phyloP scores from a whole-genome alignment of 2,113 vertebrate genomes.

The Speoplatyrhinus poulsoni region DNA sequence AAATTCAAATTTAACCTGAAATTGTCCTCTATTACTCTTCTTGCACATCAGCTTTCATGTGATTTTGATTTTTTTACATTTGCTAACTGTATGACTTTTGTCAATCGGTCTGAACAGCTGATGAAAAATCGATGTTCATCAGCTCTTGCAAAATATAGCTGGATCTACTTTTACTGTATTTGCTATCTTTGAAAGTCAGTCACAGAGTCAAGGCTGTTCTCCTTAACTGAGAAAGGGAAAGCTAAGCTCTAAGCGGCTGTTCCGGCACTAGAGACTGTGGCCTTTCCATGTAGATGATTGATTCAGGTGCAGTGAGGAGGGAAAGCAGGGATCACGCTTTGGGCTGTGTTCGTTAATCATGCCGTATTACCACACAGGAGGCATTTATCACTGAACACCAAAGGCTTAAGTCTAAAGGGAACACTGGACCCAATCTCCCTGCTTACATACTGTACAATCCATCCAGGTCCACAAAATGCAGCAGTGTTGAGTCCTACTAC shows the following conservation, averaged over 20 bases:
- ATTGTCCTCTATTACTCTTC: too few relatives aligned
- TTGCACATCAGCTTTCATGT: too few relatives aligned
- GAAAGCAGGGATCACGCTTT: slow-evolving; percentile 61
- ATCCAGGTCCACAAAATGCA: slow-evolving; percentile 64
- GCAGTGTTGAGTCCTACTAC: slow-evolving; percentile 43
- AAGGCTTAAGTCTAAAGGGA: slow-evolving; percentile 69
- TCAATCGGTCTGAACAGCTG: background rate
- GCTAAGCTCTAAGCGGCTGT: slow-evolving; percentile 50
- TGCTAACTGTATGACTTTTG: background rate
- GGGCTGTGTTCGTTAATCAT: slow-evolving; percentile 76
- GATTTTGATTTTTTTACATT: too few relatives aligned
- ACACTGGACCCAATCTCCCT: slow-evolving; percentile 69
- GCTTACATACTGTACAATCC: slow-evolving; percentile 65
- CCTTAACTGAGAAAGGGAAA: slow-evolving; percentile 21
- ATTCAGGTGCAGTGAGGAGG: slow-evolving; percentile 67
- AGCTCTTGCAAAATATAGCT: background rate
- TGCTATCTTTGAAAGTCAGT: slow-evolving; percentile 23
- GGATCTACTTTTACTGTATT: slow-evolving; percentile 22
- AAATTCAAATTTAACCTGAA: too few relatives aligned
- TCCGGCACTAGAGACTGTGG: slow-evolving; percentile 54
- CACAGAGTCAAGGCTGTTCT: slow-evolving; percentile 31
- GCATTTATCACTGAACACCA: slow-evolving; percentile 77
- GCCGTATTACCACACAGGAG: slow-evolving; percentile 73
- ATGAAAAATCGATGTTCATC: background rate
- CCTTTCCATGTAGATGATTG: slow-evolving; percentile 74